Percentiles rank a stretch among this genome's conserved stretches.
These are phyloP conservation scores for Psococerastis gibbosa DNA, from an alignment of 2,888 invertebrate species.

Conservation along the genomic window DNA sequence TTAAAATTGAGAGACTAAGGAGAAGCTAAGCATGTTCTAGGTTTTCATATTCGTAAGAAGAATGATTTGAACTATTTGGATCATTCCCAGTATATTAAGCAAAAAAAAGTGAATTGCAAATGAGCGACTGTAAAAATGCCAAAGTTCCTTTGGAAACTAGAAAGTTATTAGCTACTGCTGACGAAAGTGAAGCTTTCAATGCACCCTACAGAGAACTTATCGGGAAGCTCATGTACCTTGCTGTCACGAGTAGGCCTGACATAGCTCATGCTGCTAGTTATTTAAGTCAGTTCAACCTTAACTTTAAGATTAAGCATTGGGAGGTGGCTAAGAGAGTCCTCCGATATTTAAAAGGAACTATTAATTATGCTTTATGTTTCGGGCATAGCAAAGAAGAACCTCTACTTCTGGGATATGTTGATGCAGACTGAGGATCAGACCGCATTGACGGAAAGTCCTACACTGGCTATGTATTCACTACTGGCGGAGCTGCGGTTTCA, in stretches of 20 bases:
- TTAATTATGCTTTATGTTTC: background rate
- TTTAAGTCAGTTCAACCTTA: background rate
- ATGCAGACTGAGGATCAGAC: background rate
- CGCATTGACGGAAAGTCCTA: background rate
- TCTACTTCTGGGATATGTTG: slow-evolving; percentile 3
- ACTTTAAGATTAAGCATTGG: background rate
- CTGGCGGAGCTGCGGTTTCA: background rate
- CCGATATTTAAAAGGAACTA: background rate
- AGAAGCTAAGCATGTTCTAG: background rate
- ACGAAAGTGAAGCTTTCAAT: no score
- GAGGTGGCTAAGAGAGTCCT: background rate
- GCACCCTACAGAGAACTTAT: background rate
- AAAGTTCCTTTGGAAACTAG: background rate
- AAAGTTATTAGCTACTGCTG: no score
- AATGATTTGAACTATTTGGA: background rate
- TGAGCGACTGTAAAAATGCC: no score
- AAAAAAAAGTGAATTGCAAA: background rate
- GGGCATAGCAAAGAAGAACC: background rate
- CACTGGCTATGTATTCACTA: background rate
- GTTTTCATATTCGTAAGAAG: background rate
- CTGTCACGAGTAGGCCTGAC: background rate
- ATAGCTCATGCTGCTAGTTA: background rate
- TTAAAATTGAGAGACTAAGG: slow-evolving; percentile 2
- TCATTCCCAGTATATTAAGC: slow-evolving; percentile 3
- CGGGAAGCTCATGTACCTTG: background rate